These are phyloP conservation scores for Chironomus tentans DNA, from an alignment of 2,888 invertebrate species.

Conservation along the genomic window DNA sequence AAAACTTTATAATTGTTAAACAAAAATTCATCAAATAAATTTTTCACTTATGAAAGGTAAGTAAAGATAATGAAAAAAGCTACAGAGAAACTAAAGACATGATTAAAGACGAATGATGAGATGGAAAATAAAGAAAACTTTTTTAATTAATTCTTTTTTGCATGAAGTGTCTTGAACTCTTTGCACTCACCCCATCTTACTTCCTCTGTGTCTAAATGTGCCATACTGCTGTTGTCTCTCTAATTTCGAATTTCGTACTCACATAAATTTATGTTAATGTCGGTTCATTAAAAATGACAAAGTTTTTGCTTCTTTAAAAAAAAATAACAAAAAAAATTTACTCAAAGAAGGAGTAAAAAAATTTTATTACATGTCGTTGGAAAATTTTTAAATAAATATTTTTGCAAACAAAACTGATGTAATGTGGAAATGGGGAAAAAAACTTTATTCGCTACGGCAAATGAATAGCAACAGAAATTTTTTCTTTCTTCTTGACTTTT, in stretches of 20 bases:
- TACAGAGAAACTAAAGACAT: not conserved
- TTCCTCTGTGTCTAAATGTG: not conserved
- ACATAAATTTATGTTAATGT: slow-evolving; percentile 6
- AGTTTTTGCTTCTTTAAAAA: not conserved
- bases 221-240: not conserved
- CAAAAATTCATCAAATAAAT: not conserved
- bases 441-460: too few relatives aligned
- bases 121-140: not conserved
- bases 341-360: not conserved
- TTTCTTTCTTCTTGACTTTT: too few relatives aligned
- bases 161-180: not conserved
- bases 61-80: not conserved
- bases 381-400: not conserved
- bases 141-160: slow-evolving; percentile 7
- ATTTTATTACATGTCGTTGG: not conserved
- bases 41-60: not conserved
- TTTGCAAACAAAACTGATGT: too few relatives aligned
- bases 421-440: too few relatives aligned
- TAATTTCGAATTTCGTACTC: not conserved
- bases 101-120: not conserved
- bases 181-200: not conserved
- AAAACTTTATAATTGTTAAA: not conserved
- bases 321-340: too few relatives aligned
- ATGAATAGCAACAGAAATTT: too few relatives aligned
- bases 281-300: not conserved